A percentile compares a stretch with the other conserved stretches of the same genome.
Conservation (phyloP, 2,797 vertebrate genomes). For the Stomatorhinus walkeri region DNA sequence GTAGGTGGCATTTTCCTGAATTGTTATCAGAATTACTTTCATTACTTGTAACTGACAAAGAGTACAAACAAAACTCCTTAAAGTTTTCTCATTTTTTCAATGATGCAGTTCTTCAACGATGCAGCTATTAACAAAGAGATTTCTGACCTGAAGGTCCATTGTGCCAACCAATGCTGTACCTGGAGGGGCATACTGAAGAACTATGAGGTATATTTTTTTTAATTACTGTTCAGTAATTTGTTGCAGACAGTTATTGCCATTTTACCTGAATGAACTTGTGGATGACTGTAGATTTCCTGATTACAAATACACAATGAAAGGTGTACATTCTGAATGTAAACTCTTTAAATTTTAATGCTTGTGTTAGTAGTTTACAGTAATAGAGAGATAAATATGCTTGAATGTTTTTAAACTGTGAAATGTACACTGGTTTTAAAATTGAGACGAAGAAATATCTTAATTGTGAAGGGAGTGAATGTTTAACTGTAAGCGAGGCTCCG, state of each 20-base stretch:
- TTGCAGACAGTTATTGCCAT: background rate
- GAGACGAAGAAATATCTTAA: background rate
- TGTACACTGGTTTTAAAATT: background rate
- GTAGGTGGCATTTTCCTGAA: conserved; percentile 3
- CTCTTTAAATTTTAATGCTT: background rate
- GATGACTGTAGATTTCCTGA: background rate
- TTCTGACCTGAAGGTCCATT: conserved; percentile 58
- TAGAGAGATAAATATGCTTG: background rate
- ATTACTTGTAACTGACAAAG: background rate
- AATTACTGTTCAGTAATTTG: background rate
- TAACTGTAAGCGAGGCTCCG: background rate
- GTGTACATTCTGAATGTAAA: background rate
- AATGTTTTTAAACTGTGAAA: conserved; percentile 3
- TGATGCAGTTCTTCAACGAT: conserved; percentile 58
- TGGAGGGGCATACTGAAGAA: conserved; percentile 59
- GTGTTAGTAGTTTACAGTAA: background rate
- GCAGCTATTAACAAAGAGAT: conserved; percentile 68
- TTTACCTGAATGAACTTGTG: background rate
- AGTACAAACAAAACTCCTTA: background rate
- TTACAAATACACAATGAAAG: background rate
- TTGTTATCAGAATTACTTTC: background rate
- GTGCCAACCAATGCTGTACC: conserved; percentile 55
- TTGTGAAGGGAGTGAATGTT: background rate
- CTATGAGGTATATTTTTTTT: conserved; percentile 53
- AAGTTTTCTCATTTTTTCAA: background rate